Percentiles rank a stretch among this genome's conserved stretches.
Evolutionary conservation across 2,797 vertebrate species (phyloP).

Genomic region (Poeciliopsis gracilis): DNA sequence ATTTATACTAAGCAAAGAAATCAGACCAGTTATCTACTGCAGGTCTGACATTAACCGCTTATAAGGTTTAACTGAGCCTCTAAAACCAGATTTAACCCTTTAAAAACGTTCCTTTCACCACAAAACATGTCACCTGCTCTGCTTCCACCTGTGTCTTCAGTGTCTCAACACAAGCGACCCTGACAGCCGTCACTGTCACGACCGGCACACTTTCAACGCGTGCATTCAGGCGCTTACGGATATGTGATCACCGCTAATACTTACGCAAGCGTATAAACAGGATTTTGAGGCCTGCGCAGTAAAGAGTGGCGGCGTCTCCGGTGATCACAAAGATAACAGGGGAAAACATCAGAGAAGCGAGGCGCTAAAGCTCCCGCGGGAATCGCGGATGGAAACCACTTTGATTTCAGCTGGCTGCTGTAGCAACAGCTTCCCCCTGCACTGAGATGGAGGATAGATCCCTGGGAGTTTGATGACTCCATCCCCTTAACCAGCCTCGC

Average conservation of each 20-base stretch:
- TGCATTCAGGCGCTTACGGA: conserved; percentile 1
- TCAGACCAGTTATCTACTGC: neutral
- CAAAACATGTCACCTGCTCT: conserved; percentile 36
- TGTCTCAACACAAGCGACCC: conserved; percentile 46
- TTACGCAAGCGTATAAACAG: conserved; percentile 1
- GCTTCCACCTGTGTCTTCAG: conserved; percentile 25
- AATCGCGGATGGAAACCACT: conserved; percentile 60
- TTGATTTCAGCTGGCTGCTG: conserved; percentile 74
- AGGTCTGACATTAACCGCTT: neutral
- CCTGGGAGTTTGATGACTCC: conserved; percentile 67
- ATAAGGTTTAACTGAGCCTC: neutral
- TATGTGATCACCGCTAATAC: conserved; percentile 11
- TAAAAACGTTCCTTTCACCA: conserved; percentile 27
- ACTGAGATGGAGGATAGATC: conserved; percentile 61
- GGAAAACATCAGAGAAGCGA: conserved; percentile 66
- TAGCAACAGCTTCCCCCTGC: conserved; percentile 68
- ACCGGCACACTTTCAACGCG: conserved; percentile 49
- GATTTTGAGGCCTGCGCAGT: conserved; percentile 10
- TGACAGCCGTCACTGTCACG: conserved; percentile 49
- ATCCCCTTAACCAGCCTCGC: conserved; percentile 46
- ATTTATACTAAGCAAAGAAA: neutral
- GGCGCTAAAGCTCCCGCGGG: conserved; percentile 59
- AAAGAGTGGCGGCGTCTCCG: conserved; percentile 46
- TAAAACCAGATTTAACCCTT: neutral
- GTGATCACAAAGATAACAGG: conserved; percentile 62